These are phyloP conservation scores for silkworm (Bombyx mori) DNA, from an alignment of 1,140 invertebrate genomes.

Conservation along the genomic window DNA sequence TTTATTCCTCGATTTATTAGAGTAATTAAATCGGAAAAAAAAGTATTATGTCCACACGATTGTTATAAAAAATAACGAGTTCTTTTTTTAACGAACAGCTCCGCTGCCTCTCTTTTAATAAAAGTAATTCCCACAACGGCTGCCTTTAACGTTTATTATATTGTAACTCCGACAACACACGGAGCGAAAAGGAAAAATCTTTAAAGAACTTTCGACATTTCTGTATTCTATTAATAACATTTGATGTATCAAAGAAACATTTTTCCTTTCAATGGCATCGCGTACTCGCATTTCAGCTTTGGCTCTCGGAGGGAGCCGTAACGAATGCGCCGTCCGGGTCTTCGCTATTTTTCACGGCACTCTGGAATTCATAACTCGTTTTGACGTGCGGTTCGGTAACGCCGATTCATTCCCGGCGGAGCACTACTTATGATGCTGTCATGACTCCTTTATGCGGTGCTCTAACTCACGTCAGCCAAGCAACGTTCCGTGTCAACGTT, in stretches of 20 bases:
- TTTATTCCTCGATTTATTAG: too few relatives aligned
- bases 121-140: neutral
- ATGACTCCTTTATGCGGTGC: slow-evolving; percentile 23
- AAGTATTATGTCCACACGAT: too few relatives aligned
- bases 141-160: neutral
- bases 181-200: too few relatives aligned
- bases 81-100: too few relatives aligned
- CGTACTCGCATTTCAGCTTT: slow-evolving; percentile 4
- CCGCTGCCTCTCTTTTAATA: neutral
- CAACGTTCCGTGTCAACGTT: neutral
- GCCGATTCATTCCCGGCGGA: slow-evolving; percentile 16
- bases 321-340: slow-evolving; percentile 16
- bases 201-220: too few relatives aligned
- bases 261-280: slow-evolving; percentile 2
- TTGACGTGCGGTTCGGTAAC: slow-evolving; percentile 17
- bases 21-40: too few relatives aligned
- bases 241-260: neutral
- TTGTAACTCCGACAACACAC: neutral
- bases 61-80: too few relatives aligned
- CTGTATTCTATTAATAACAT: slow-evolving; percentile 1
- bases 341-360: slow-evolving; percentile 30
- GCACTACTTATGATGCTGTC: slow-evolving; percentile 28
- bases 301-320: neutral
- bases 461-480: slow-evolving; percentile 14
- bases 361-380: slow-evolving; percentile 40